Percentiles rank a stretch among this genome's conserved stretches.
phyloP scores from a whole-genome alignment of 2,113 vertebrate genomes.

The Chrysemys picta region DNA sequence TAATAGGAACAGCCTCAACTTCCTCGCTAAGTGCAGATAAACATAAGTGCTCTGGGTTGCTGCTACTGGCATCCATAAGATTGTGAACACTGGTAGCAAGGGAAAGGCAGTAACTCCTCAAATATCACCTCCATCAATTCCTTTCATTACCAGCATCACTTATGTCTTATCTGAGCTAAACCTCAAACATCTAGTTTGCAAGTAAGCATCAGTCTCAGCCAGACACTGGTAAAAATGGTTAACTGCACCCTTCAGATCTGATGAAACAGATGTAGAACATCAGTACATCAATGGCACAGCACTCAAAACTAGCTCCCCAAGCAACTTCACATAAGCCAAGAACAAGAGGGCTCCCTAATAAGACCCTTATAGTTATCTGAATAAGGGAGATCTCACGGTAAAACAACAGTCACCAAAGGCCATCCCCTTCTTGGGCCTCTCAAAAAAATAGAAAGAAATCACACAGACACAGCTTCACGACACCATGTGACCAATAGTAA shows the following conservation, averaged over 20 bases:
- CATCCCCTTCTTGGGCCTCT: neutral
- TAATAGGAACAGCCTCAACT: rapidly evolving
- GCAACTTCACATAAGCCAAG: rapidly evolving
- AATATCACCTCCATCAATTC: neutral
- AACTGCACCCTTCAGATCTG: rapidly evolving
- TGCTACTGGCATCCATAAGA: neutral
- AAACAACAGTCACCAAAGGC: rapidly evolving
- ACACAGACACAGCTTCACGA: neutral
- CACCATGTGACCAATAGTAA: rapidly evolving
- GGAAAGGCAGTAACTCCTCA: neutral
- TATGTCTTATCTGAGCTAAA: neutral
- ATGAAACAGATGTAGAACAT: neutral
- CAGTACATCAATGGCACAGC: rapidly evolving
- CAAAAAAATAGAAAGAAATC: neutral
- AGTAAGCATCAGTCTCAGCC: neutral
- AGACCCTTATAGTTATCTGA: rapidly evolving
- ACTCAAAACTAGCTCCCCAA: neutral
- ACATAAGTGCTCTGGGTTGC: neutral
- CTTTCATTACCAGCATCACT: neutral
- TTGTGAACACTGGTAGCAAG: neutral
- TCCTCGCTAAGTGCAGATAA: neutral
- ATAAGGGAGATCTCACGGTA: rapidly evolving
- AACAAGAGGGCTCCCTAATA: rapidly evolving
- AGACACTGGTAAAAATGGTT: rapidly evolving
- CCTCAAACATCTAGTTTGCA: neutral